Evolutionary conservation across 2,113 vertebrate genomes (phyloP).

Genomic region (Vulpes lagopus): DNA sequence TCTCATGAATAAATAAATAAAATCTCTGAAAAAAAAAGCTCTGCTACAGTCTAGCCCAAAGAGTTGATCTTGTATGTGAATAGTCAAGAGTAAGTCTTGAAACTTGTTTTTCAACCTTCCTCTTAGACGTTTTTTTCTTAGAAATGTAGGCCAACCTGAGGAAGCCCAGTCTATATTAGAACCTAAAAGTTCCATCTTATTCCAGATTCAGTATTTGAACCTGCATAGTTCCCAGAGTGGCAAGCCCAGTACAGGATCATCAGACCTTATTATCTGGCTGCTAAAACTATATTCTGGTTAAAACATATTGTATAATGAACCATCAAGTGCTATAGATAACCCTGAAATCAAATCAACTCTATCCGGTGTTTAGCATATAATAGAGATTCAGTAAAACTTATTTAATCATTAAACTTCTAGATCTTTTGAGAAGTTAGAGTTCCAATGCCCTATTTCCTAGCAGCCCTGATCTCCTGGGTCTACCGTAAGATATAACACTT

Average conservation of each 20-base stretch:
- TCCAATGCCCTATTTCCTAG: not conserved
- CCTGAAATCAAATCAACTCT: not conserved
- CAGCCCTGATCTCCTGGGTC: not conserved
- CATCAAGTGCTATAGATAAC: not conserved
- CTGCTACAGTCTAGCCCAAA: not conserved
- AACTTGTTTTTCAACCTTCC: not conserved
- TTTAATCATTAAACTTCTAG: not conserved
- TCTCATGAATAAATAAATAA: no score
- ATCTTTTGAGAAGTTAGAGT: not conserved
- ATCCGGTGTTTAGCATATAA: not conserved
- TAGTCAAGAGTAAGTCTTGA: not conserved
- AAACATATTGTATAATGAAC: not conserved
- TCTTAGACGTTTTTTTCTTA: not conserved
- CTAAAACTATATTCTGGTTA: not conserved
- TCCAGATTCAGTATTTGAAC: not conserved
- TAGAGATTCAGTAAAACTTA: not conserved
- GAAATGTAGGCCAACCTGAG: not conserved
- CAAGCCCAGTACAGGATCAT: not conserved
- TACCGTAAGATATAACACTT: not conserved
- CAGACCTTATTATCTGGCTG: not conserved
- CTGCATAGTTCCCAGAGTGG: not conserved
- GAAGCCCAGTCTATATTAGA: not conserved
- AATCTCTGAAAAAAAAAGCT: not conserved
- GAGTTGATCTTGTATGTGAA: not conserved
- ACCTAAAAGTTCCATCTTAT: not conserved